phyloP scores from a whole-genome alignment of 2,113 vertebrate species.

The Speoplatyrhinus poulsoni region DNA sequence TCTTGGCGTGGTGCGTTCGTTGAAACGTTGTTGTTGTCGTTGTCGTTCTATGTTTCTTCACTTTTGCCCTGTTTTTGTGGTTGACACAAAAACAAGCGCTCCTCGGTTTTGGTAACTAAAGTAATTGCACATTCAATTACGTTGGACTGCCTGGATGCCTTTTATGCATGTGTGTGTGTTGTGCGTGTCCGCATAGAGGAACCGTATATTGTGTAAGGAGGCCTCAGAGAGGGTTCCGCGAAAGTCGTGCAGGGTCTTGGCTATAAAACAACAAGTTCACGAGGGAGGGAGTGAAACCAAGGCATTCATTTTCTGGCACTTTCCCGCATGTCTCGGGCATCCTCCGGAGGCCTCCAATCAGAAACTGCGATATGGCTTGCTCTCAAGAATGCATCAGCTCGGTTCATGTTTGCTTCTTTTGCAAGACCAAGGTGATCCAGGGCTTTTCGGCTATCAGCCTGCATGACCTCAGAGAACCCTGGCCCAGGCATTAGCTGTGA shows the following conservation, averaged over 20 bases:
- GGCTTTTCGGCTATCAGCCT: slow-evolving; percentile 25
- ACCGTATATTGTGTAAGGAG: not conserved
- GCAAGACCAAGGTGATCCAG: slow-evolving; percentile 44
- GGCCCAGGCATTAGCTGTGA: slow-evolving; percentile 18
- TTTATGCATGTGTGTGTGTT: not conserved
- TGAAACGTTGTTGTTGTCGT: slow-evolving; percentile 46
- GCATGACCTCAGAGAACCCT: slow-evolving; percentile 27
- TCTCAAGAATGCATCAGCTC: slow-evolving; percentile 65
- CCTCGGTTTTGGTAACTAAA: slow-evolving; percentile 4
- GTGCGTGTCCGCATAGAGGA: not conserved
- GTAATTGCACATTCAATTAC: slow-evolving; percentile 9
- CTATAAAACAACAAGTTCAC: slow-evolving; percentile 27
- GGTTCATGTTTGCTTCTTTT: slow-evolving; percentile 43
- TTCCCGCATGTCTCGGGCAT: slow-evolving; percentile 35
- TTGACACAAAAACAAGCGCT: slow-evolving; percentile 16
- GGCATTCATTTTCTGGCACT: slow-evolving; percentile 36
- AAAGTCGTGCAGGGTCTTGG: slow-evolving; percentile 35
- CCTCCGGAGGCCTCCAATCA: slow-evolving; percentile 52
- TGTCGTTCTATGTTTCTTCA: slow-evolving; percentile 18
- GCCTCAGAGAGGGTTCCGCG: slow-evolving; percentile 4
- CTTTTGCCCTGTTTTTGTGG: slow-evolving; percentile 27
- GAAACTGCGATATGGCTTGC: slow-evolving; percentile 48
- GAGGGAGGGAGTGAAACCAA: slow-evolving; percentile 33
- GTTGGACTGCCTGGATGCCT: slow-evolving; percentile 10
- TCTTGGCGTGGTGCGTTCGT: slow-evolving; percentile 41